Evolutionary conservation across 2,113 vertebrate genomes (phyloP).

Genomic region (Semnornis frantzii): DNA sequence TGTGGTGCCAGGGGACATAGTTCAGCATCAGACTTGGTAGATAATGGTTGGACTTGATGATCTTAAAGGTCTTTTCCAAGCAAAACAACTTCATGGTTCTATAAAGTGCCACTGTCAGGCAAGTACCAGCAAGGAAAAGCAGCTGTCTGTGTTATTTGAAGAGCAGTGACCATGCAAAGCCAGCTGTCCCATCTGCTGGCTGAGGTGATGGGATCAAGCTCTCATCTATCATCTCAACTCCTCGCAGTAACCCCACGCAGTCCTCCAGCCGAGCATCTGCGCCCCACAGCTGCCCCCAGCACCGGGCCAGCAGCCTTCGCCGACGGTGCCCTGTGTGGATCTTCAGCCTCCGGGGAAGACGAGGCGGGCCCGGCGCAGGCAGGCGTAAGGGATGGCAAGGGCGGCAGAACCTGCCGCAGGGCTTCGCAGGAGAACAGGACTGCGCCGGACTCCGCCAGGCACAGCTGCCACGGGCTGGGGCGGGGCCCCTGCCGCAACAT

Average conservation of each 20-base stretch:
- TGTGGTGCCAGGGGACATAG: too few species aligned
- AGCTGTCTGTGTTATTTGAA: too few species aligned
- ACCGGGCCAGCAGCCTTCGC: fast-evolving
- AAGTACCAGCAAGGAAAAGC: too few species aligned
- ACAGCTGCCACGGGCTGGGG: fast-evolving
- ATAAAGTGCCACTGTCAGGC: not conserved
- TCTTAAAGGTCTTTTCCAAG: too few species aligned
- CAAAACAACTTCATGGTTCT: too few species aligned
- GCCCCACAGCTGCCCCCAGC: not conserved
- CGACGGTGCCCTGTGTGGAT: fast-evolving
- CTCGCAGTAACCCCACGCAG: fast-evolving
- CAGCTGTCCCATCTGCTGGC: not conserved
- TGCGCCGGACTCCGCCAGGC: not conserved
- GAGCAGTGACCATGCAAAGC: fast-evolving
- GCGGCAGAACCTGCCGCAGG: fast-evolving
- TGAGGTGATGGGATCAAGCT: fast-evolving
- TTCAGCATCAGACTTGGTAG: too few species aligned
- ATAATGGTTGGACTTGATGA: too few species aligned
- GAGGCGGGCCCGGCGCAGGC: not conserved
- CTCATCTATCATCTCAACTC: not conserved
- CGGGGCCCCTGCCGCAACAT: not conserved
- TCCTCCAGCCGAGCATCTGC: fast-evolving
- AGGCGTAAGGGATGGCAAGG: too few species aligned
- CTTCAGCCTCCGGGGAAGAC: fast-evolving
- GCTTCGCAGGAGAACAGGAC: fast-evolving